Percentiles rank a stretch among this genome's conserved stretches.
Conservation (phyloP, 2,113 vertebrate species). For the Heterochromis multidens region DNA sequence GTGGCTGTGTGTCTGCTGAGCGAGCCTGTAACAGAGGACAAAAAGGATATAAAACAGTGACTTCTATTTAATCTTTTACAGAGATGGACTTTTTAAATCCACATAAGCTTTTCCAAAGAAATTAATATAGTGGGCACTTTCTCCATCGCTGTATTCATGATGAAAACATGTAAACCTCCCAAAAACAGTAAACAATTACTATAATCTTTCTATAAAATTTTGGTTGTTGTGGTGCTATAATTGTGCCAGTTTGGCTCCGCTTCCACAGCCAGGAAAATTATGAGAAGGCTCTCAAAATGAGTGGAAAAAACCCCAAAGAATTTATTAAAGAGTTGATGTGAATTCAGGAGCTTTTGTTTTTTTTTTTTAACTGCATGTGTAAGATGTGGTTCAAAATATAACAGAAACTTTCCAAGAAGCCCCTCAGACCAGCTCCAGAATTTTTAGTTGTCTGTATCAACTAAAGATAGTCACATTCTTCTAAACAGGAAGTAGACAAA, state of each 20-base stretch:
- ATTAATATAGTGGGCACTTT: background rate
- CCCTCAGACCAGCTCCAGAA: background rate
- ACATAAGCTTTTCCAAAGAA: background rate
- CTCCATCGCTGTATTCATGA: background rate
- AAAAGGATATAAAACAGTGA: background rate
- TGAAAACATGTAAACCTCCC: background rate
- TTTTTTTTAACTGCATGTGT: too few species aligned
- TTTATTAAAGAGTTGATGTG: fast-evolving
- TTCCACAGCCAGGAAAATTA: background rate
- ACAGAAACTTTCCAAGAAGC: background rate
- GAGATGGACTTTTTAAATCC: background rate
- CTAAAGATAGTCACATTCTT: background rate
- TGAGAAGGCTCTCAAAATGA: background rate
- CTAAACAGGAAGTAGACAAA: background rate
- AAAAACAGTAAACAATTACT: background rate
- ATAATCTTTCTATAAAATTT: background rate
- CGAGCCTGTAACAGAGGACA: slow-evolving; percentile 59
- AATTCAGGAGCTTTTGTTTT: background rate
- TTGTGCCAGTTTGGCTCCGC: fast-evolving
- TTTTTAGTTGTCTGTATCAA: background rate
- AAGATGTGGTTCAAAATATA: background rate
- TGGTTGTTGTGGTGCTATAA: background rate
- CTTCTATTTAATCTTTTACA: background rate
- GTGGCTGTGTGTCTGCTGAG: slow-evolving; percentile 45
- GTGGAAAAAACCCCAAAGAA: fast-evolving